A percentile compares a stretch with the other conserved stretches of the same genome.
phyloP scores from a whole-genome alignment of 2,113 vertebrate species.

The Lagopus muta region DNA sequence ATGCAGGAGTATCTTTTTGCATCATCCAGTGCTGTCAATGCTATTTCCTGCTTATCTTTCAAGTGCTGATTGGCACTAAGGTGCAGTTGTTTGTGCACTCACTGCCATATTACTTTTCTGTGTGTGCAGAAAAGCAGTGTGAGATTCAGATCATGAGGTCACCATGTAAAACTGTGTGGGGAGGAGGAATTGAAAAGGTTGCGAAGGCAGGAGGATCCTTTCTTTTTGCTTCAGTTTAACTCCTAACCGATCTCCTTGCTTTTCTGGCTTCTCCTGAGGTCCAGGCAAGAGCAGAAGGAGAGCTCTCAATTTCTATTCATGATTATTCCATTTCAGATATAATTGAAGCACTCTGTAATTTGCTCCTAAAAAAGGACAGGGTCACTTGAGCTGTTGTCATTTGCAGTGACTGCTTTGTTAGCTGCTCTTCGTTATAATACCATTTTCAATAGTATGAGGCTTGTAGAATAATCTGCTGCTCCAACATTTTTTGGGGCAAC shows the following conservation, averaged over 20 bases:
- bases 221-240: neutral
- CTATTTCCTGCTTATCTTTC: neutral
- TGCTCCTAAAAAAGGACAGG: neutral
- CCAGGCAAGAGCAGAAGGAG: neutral
- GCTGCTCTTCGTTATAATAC: neutral
- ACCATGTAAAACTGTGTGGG: neutral
- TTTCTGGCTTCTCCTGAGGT: neutral
- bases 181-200: neutral
- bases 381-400: conserved; percentile 10
- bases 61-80: neutral
- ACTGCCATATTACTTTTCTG: fast-evolving
- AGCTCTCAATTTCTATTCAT: neutral
- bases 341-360: conserved; percentile 7
- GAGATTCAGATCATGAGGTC: neutral
- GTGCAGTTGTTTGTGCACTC: neutral
- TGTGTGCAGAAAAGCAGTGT: neutral
- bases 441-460: neutral
- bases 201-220: neutral
- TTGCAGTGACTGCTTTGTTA: neutral
- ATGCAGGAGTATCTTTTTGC: neutral
- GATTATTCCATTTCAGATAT: conserved; percentile 9
- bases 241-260: neutral
- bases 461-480: neutral
- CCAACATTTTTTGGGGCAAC: neutral
- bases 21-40: neutral